Base-by-base conservation (phyloP, 1,140 invertebrate genomes). In the Rhyacophila brunnea region DNA sequence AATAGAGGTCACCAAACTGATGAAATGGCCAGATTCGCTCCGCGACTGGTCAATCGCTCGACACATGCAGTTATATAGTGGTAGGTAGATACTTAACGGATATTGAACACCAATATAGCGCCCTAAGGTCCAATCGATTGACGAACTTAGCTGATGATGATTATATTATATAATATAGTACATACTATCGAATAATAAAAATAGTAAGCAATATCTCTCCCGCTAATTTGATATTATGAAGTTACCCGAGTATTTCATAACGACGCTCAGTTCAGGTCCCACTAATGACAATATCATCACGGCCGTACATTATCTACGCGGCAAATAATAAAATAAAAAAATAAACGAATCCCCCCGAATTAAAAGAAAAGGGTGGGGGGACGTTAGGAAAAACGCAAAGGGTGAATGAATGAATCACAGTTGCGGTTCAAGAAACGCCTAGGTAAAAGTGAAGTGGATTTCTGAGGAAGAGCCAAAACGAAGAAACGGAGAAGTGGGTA, bases 331-430 rank as follows among this genome's bases (percentile, higher is more conserved):
- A 17, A 53, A 54, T 35, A 62, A 55, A 55, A 55, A 62, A 46
- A 46, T 49, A 52, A 62, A 62, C 48, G 53, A 47, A 55, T 49
- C 20, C 23, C 49, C 40, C 34, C 38, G 38, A 53, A 46, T 34
- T 10, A 48, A 23, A 15, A 48, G 54, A 51, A 28, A 2, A 10
- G 40, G 36, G 50, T 45, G 20, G 45, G 38, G 50, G 51, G 58
- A 34, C 20, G 50, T 50, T 19, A 38, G 60, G 60, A 53, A 64
- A 64, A 65, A 65, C 60, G 50, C 60, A 54, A 65, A 65, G 60
- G 63, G 63, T 58, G 40, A 19, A 45, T 42, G 62, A 64, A 64
- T 48, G 61, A 64, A 65, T 65, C 63, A 65, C 58, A 65, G 63
- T 65, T 61, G 63, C 63, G 63, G 63, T 64, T 54, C 51, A 47